phyloP scores from a whole-genome alignment of 2,113 vertebrate genomes.

The Pedetes capensis region DNA sequence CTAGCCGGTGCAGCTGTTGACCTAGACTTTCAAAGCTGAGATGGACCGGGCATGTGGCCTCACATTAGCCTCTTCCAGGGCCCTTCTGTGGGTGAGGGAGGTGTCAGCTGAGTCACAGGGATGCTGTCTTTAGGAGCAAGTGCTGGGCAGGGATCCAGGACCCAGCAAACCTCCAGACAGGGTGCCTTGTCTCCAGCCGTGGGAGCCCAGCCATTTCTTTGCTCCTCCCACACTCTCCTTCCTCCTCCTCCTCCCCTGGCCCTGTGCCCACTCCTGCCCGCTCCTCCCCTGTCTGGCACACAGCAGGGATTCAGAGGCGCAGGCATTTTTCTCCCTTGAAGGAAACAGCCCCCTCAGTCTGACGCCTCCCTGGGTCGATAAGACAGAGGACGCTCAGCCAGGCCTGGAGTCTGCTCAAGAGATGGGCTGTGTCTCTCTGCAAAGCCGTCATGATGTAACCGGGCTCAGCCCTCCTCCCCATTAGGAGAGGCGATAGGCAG shows the following conservation, averaged over 20 bases:
- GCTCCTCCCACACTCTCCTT: conserved; percentile 14
- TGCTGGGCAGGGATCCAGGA: conserved; percentile 28
- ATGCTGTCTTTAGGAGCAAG: background rate
- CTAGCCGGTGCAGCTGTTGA: background rate
- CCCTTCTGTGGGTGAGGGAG: background rate
- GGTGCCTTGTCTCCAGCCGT: background rate
- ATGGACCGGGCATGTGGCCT: background rate
- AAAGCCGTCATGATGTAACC: background rate
- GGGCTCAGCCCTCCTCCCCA: background rate
- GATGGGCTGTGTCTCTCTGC: background rate
- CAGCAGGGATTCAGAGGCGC: conserved; percentile 14
- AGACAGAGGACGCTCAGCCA: conserved; percentile 36
- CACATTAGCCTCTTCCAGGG: rapidly evolving
- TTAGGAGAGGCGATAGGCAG: background rate
- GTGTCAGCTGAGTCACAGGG: background rate
- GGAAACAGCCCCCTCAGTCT: conserved; percentile 63
- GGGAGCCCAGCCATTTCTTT: conserved; percentile 17
- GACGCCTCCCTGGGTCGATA: conserved; percentile 72
- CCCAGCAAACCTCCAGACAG: conserved; percentile 44
- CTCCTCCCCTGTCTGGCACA: conserved; percentile 49
- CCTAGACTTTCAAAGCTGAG: background rate
- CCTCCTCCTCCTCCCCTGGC: conserved; percentile 23
- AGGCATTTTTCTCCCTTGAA: conserved; percentile 55
- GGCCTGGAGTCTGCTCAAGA: conserved; percentile 24
- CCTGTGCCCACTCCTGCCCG: background rate